These are phyloP conservation scores for Pao palembangensis DNA, from an alignment of 2,113 vertebrate species.

Conservation along the genomic window DNA sequence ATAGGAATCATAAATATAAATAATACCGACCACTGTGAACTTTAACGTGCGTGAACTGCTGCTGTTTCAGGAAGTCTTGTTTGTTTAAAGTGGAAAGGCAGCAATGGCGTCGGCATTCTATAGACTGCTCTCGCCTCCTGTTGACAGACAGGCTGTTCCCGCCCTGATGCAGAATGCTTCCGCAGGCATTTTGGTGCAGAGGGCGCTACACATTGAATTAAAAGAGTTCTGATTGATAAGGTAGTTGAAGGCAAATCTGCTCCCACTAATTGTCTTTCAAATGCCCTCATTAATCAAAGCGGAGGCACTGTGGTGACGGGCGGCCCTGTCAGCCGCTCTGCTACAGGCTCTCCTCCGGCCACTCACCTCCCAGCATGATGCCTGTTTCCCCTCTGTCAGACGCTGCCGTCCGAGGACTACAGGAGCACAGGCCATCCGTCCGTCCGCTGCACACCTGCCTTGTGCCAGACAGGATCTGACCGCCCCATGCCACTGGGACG, in stretches of 20 bases:
- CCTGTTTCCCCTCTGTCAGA: conserved; percentile 75
- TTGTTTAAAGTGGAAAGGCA: conserved; percentile 8
- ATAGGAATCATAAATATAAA: no score
- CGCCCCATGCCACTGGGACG: conserved; percentile 75
- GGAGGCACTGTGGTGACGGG: conserved; percentile 74
- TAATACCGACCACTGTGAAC: no score
- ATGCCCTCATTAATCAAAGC: conserved; percentile 96
- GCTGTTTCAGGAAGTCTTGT: conserved; percentile 4
- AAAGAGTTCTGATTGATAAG: conserved; percentile 90
- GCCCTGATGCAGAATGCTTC: conserved; percentile 62
- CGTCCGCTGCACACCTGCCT: conserved; percentile 85
- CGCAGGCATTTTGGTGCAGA: conserved; percentile 70
- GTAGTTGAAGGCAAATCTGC: conserved; percentile 89
- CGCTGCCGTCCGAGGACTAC: conserved; percentile 71
- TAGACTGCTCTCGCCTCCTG: conserved; percentile 37
- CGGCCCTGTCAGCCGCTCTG: conserved; percentile 79
- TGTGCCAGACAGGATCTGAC: conserved; percentile 79
- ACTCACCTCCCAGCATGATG: conserved; percentile 85
- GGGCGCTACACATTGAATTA: conserved; percentile 78
- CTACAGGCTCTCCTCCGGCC: conserved; percentile 65
- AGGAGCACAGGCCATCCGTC: conserved; percentile 79
- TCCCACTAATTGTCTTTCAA: conserved; percentile 98
- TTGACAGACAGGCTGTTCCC: conserved; percentile 59
- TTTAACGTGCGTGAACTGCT: no score
- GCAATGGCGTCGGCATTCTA: conserved; percentile 35